Evolutionary conservation across 2,797 vertebrate genomes (phyloP), one percentile per base, ranked within the genome.

Genomic region (Mus spretus): DNA sequence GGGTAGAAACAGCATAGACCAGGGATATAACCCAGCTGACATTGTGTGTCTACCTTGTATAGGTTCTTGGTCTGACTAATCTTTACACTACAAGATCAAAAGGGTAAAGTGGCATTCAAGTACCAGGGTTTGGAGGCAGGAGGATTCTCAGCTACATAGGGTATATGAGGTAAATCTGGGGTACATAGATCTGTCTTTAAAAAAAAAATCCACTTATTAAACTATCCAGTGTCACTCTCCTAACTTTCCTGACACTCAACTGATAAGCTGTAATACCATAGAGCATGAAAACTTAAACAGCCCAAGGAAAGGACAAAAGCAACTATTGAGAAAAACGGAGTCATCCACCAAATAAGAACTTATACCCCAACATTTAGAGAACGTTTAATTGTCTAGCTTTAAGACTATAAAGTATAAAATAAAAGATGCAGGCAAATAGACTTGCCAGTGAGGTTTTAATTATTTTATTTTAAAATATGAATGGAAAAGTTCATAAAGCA

Each of bases 391-490:
- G 85, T 70, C 0, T 89, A 34, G 10, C 92, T 87, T 94, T 44
- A 19, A 61, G 6, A 57, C 11, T 77, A 75, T 6, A 65, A 44
- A 82, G 6, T 47, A 79, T 47, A 70, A 84, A 70, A 53, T 67
- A 40, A 83, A 93, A 81, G 31, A 53, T 55, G n/a, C 13, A 87
- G 63, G n/a, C 80, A 67, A 78, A 90, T 7, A 89, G 26, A 44
- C n/a, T n/a, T n/a, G 37, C 19, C 28, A 63, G 40, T 61, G 7
- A 78, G 12, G 10, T 88, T 75, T 75, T 59, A 40, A 78, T 40
- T 79, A 75, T 90, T 85, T 89, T 55, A 84, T 82, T 95, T 34
- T 81, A 89, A 40, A 96, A 84, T 90, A 79, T 67, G 31, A 78
- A 84, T 57, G 14, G 6, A 63, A 93, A 81, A 24, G 37, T 72